Evolutionary conservation across 1,140 invertebrate species (phyloP), one percentile per base, ranked within the genome.

Genomic region (Sycophila sp.): DNA sequence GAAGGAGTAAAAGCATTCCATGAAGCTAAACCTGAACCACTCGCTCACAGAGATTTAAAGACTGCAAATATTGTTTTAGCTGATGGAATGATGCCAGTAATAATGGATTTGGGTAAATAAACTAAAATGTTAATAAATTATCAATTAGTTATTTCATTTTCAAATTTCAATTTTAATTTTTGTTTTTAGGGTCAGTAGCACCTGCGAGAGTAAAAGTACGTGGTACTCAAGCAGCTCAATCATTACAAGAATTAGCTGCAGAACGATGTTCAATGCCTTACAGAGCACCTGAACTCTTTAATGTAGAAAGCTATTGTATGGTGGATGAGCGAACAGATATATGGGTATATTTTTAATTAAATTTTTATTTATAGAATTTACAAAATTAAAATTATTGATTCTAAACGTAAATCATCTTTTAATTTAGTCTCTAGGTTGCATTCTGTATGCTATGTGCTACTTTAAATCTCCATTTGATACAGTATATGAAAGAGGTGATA

Each of bases 261-360:
- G 94, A 96, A 86, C 87, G 92, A 73, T 95, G 93, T 82, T 94
- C 93, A 22, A 96, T 96, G 91, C 91, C 94, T 11, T 97, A 95
- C 78, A 87, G 93, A 78, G 93, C 95, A 19, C 95, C 95, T 17
- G 95, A 97, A 86, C 85, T 96, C 30, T 96, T 96, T 78, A 93
- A 93, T 77, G 93, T 96, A 38, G 92, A 95, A 84, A 92, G 90
- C 68, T 91, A 93, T 77, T 90, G 91, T 78, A 90, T 90, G 76
- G 89, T 97, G 72, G 94, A 95, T 84, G 94, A 96, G 84, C 85
- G 93, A 72, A 94, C 93, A 36, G 94, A 96, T 86, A 92, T 96
- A 77, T 97, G 94, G 94, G 94, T 96, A 86, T 76, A 34, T 34
- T 24, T 32, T 45, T 45, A 59, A 22, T n/a, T 13, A 26, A 15